Percentiles rank a stretch among this genome's conserved stretches.
Conservation (phyloP, 2,888 invertebrate genomes). For the Odontomyia ornata region DNA sequence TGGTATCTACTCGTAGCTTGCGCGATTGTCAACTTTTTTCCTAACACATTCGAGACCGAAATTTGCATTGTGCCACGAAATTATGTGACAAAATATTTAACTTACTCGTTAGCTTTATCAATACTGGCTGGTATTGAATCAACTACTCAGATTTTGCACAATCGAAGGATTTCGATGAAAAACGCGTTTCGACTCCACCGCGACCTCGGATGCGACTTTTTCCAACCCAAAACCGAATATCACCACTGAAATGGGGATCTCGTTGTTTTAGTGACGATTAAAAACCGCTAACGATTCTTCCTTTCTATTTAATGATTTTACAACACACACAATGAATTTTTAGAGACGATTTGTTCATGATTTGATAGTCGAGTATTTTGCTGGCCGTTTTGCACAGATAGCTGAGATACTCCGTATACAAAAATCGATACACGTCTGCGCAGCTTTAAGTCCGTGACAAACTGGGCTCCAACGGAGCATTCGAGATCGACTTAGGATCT, state of each 20-base stretch:
- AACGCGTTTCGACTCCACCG: neutral
- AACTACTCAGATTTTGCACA: neutral
- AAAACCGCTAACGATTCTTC: neutral
- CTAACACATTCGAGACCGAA: neutral
- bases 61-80: slow-evolving; percentile 31
- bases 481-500: slow-evolving; percentile 28
- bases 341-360: slow-evolving; percentile 36
- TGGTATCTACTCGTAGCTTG: too few relatives aligned
- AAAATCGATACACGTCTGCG: slow-evolving; percentile 42
- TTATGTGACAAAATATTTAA: slow-evolving; percentile 33
- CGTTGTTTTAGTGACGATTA: too few relatives aligned
- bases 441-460: slow-evolving; percentile 41
- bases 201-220: neutral
- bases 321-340: slow-evolving; percentile 39
- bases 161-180: neutral
- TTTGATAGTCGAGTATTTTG: slow-evolving; percentile 16
- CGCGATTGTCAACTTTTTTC: neutral
- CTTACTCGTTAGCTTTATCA: slow-evolving; percentile 30
- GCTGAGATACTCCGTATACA: slow-evolving; percentile 41
- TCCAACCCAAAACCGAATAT: neutral
- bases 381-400: slow-evolving; percentile 35
- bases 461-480: slow-evolving; percentile 32
- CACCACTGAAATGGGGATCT: neutral
- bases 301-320: slow-evolving; percentile 40
- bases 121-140: neutral